These are phyloP conservation scores for Dasypus novemcinctus DNA, from an alignment of 2,113 vertebrate species.

Conservation along the genomic window DNA sequence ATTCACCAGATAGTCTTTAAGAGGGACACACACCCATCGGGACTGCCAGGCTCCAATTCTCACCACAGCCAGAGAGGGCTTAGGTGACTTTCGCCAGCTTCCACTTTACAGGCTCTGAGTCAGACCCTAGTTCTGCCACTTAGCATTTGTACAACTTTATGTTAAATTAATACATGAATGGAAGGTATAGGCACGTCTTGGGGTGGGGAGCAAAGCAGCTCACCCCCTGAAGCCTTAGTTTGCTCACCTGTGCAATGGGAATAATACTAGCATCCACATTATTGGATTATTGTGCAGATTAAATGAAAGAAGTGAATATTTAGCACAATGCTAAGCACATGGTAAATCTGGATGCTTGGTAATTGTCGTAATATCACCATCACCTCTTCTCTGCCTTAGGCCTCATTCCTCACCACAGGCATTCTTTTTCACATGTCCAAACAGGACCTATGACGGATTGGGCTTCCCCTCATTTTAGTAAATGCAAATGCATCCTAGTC, in stretches of 20 bases:
- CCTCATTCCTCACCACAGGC: background rate
- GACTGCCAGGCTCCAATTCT: background rate
- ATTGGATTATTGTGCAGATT: background rate
- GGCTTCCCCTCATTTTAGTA: background rate
- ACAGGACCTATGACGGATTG: background rate
- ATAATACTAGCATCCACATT: background rate
- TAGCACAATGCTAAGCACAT: too few relatives aligned
- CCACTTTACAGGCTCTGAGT: fast-evolving
- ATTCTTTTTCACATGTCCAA: background rate
- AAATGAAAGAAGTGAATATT: background rate
- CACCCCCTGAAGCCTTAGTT: background rate
- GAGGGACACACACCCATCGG: background rate
- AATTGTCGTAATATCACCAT: too few relatives aligned
- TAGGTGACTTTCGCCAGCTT: background rate
- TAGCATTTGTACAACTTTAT: background rate
- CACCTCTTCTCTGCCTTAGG: background rate
- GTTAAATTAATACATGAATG: too few relatives aligned
- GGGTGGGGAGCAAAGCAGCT: background rate
- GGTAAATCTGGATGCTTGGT: background rate
- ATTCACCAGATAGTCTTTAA: slow-evolving; percentile 38
- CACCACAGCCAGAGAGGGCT: background rate
- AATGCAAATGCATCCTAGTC: background rate
- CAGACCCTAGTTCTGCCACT: background rate
- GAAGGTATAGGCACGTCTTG: too few relatives aligned
- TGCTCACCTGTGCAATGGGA: background rate